Conservation (phyloP, 2,797 vertebrate genomes). For the Helostoma temminkii region DNA sequence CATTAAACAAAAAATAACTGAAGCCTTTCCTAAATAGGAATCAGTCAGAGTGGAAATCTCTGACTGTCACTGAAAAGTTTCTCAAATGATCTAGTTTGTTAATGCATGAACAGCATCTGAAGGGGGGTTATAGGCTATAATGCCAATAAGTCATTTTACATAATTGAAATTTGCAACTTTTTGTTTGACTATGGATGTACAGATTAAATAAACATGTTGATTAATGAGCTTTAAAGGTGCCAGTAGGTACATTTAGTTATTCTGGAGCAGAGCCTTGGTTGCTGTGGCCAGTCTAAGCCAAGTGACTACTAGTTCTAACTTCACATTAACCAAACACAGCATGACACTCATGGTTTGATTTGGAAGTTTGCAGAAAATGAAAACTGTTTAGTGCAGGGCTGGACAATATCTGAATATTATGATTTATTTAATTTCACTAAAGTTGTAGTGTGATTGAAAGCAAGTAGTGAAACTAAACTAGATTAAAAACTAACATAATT, state of each 20-base stretch:
- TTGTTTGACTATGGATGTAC: not conserved
- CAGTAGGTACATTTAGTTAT: not conserved
- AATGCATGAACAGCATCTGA: not conserved
- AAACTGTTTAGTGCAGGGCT: not conserved
- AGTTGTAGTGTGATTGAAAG: no score
- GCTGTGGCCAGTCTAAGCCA: not conserved
- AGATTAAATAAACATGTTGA: constrained; percentile 1
- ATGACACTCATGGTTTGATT: not conserved
- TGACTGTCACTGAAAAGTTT: constrained; percentile 3
- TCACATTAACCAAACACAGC: no score
- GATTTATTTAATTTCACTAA: no score
- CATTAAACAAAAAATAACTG: not conserved
- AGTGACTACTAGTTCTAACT: not conserved
- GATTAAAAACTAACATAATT: no score
- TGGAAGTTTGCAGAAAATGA: not conserved
- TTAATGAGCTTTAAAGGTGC: not conserved
- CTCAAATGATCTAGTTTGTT: constrained; percentile 9
- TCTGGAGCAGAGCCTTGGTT: not conserved
- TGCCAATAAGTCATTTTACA: no score
- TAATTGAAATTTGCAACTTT: not conserved
- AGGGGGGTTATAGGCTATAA: no score
- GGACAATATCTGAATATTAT: no score
- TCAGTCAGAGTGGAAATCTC: constrained; percentile 9
- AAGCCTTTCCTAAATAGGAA: constrained; percentile 3
- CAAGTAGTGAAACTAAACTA: no score